These are phyloP conservation scores for Drosophila ustulata DNA, from an alignment of 2,888 invertebrate genomes.

Conservation along the genomic window DNA sequence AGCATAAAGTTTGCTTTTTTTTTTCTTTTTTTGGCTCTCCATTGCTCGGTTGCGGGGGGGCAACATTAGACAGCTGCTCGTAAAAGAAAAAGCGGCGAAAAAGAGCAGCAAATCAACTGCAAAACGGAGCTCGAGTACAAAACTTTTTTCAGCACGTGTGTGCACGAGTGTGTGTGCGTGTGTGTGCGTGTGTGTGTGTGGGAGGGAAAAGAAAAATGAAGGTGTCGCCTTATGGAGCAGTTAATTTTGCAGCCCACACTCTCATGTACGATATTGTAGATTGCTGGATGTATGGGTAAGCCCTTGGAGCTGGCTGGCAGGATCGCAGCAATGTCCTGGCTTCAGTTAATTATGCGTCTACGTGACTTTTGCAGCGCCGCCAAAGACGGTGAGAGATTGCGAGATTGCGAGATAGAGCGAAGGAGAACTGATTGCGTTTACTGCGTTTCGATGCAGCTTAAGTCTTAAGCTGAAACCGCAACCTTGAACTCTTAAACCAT, in stretches of 20 bases:
- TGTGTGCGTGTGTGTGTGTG: constrained; percentile 6
- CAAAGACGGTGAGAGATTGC: background rate
- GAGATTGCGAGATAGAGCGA: background rate
- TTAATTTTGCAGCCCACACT: constrained; percentile 54
- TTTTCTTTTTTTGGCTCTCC: background rate
- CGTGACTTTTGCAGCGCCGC: constrained; percentile 48
- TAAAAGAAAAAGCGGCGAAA: constrained; percentile 49
- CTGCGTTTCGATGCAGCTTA: constrained; percentile 51
- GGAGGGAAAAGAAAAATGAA: constrained; percentile 46
- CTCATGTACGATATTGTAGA: background rate
- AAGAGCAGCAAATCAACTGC: constrained; percentile 72
- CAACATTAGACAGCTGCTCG: constrained; percentile 69
- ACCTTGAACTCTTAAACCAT: constrained; percentile 68
- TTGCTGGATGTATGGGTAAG: constrained; percentile 1
- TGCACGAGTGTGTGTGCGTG: background rate
- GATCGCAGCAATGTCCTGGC: constrained; percentile 25
- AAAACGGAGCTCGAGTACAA: constrained; percentile 42
- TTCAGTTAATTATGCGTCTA: constrained; percentile 72
- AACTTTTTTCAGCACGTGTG: constrained; percentile 56
- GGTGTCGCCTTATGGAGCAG: constrained; percentile 67
- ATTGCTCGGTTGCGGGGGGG: background rate
- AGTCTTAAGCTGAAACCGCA: constrained; percentile 21
- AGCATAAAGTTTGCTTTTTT: constrained; percentile 60
- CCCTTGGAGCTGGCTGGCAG: constrained; percentile 6
- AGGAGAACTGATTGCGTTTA: constrained; percentile 30